Base-by-base conservation (phyloP, 2,888 invertebrate genomes). In the Cryptophagus acutangulus region DNA sequence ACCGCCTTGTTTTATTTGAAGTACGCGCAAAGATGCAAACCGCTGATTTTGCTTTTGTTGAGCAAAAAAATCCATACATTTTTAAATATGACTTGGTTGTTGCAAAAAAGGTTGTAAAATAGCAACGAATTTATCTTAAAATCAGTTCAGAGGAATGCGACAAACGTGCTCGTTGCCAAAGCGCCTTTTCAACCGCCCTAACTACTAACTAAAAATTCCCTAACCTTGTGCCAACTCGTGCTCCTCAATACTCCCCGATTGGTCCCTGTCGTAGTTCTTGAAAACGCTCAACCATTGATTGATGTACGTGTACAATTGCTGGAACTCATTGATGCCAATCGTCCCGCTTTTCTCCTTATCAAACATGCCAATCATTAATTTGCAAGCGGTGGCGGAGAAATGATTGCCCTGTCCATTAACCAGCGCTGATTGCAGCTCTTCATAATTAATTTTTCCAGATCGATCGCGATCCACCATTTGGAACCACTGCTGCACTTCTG, bases 361-460 rank as follows among this genome's bases (percentile, higher is more conserved):
- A 68, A 93, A 93, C 87, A 93, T 87, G 39, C 86, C 82, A 54
- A 93, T 89, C 91, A 93, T 91, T 17, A 92, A 73, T 54, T 80
- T 79, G 65, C 91, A 92, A 5, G 90, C 85, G 43, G 78, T 79
- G 54, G 87, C 84, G 2, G 89, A 88, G 66, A 89, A 89, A 45
- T 81, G 77, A 54, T 86, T 77, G 9, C 91, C 91, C 67, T 90
- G 86, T 13, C 85, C 89, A 70, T 90, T 92, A 13, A 88, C 81
- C 26, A 93, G 71, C 1, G 91, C 92, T 4, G 80, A 73, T 66
- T 85, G 82, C 12, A 93, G 71, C 70, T 93, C 92, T 6, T 63
- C 47, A 5, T 85, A 78, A 37, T 82, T 79, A 37, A 93, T 92
- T 63, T 81, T 79, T 2, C 92, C 92, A 12, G 90, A 90, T 17